Base-by-base conservation (phyloP, 2,113 vertebrate genomes). In the Sinocyclocheilus maitianheensis region DNA sequence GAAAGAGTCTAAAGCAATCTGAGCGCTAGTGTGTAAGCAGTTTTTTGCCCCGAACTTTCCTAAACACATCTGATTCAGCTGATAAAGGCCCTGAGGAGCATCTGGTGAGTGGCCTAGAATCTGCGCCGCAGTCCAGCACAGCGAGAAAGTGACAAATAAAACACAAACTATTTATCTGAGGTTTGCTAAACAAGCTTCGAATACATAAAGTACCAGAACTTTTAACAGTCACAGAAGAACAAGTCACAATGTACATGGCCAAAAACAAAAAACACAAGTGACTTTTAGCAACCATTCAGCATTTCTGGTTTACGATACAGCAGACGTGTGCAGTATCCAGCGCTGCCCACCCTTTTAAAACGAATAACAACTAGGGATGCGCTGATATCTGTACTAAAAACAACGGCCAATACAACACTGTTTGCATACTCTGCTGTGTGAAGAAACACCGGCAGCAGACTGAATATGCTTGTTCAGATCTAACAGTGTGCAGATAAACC, bases 61-160 rank as follows among this genome's bases (percentile, higher is more conserved):
- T 43, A 74, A 74, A 71, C 62, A 11, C 62, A 37, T 53, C 69
- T 13, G 79, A 81, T 86, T 75, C 71, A 65, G 60, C 80, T 71
- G 60, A 75, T 82, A 53, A 83, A 83, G 46, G 60, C 82, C 67
- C 82, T 14, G 71, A 77, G 72, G 58, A 69, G 85, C 53, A 76
- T 62, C 80, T 67, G 67, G 67, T 60, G 12, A 84, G 67, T 43
- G 69, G 67, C 67, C 82, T 84, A 71, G 67, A 84, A 72, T 69
- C 60, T 14, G 60, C 5, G 58, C 60, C 13, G 34, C 55, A 62
- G 77, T 62, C 79, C 58, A 74, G 11, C 65, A 62, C 37, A 81
- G 18, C 71, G 18, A 76, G 22, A 77, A 55, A 20, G 24, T 16
- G 22, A 48, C 78, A 51, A 81, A 81, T 60, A 86, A 51, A 81